A percentile compares a stretch with the other conserved stretches of the same genome.
Evolutionary conservation across 2,797 vertebrate species (phyloP).

Genomic region (Oreortyx pictus): DNA sequence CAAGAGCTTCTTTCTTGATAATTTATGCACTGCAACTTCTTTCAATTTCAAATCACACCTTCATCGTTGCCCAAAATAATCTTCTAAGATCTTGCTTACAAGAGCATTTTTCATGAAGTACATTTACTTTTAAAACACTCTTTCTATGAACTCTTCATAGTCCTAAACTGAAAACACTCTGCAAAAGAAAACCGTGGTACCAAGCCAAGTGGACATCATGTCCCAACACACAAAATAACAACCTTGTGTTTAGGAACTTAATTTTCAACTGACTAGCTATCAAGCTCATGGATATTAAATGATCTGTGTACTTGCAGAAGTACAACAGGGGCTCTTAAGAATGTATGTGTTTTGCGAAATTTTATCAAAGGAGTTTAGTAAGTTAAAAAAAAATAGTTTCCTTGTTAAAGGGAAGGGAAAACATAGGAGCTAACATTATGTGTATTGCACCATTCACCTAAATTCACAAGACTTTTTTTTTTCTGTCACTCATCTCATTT

Average conservation of each 20-base stretch:
- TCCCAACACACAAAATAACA: conserved; percentile 15
- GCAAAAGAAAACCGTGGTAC: not conserved
- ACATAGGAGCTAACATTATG: not conserved
- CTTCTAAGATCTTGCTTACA: conserved; percentile 56
- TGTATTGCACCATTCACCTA: conserved; percentile 20
- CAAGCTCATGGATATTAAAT: not conserved
- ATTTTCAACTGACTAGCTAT: conserved; percentile 9
- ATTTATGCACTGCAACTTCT: conserved; percentile 65
- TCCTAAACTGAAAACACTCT: conserved; percentile 1
- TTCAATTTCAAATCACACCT: conserved; percentile 67
- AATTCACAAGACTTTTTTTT: conserved; percentile 40
- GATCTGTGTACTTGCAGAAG: not conserved
- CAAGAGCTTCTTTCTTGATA: conserved; percentile 50
- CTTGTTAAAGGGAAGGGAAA: not conserved
- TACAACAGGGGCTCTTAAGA: not conserved
- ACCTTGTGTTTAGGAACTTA: not conserved
- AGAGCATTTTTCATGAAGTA: conserved; percentile 48
- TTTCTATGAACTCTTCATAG: conserved; percentile 9
- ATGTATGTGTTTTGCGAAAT: not conserved
- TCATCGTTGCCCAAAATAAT: conserved; percentile 62
- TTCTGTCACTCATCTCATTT: conserved; percentile 69
- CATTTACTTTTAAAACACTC: conserved; percentile 6
- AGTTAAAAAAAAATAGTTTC: not conserved
- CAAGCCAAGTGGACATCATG: conserved; percentile 47
- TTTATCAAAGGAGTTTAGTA: conserved; percentile 6